Conservation (phyloP, 1,140 invertebrate species). For the Eupristina koningsbergeri region DNA sequence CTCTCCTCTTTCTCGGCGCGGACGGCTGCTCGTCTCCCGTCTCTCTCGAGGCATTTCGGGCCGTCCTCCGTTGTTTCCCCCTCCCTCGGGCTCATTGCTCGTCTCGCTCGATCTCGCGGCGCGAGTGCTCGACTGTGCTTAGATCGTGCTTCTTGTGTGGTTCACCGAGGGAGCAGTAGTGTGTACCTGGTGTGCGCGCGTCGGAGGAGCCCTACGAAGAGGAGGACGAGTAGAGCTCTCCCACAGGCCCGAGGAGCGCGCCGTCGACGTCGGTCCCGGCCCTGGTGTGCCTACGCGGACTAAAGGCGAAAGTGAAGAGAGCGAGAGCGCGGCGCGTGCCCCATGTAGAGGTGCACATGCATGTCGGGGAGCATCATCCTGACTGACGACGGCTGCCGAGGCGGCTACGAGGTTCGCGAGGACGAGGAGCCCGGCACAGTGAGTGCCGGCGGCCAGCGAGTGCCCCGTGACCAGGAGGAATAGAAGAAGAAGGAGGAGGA, state of each 20-base stretch:
- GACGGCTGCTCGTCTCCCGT: too few species aligned
- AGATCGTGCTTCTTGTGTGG: background rate
- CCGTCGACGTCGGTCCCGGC: too few species aligned
- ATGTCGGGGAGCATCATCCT: background rate
- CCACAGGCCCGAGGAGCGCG: too few species aligned
- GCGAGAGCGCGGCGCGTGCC: background rate
- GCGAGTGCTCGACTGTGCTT: constrained; percentile 20
- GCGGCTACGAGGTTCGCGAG: background rate
- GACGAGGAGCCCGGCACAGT: background rate
- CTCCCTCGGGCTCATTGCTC: background rate
- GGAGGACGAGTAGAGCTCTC: background rate
- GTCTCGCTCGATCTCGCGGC: constrained; percentile 22
- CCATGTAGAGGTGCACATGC: too few species aligned
- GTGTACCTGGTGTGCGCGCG: background rate
- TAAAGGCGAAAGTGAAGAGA: background rate
- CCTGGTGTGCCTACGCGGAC: too few species aligned
- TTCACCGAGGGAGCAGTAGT: background rate
- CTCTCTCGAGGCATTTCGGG: background rate
- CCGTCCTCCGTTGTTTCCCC: background rate
- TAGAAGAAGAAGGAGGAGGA: too few species aligned
- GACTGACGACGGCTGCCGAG: constrained; percentile 8
- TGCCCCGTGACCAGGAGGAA: too few species aligned
- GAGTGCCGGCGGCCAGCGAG: too few species aligned
- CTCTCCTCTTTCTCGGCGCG: constrained; percentile 6
- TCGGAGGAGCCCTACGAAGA: background rate